Evolutionary conservation across 1,140 invertebrate genomes (phyloP), one percentile per base, ranked within the genome.

Genomic region (Drosophila athabasca): DNA sequence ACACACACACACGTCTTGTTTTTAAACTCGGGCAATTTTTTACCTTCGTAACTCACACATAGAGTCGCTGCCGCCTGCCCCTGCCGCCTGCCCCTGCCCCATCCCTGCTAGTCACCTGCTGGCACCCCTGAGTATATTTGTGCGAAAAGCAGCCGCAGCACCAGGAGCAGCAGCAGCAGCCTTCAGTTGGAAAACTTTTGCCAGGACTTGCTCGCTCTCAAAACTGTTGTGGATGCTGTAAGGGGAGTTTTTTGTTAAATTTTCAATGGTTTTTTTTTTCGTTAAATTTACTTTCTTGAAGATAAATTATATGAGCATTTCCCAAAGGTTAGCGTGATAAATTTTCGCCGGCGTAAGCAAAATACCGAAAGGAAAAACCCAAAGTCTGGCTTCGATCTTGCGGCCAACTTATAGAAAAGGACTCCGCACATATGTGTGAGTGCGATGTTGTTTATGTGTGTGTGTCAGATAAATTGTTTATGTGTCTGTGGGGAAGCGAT

Each of bases 271-370:
- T 62, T 60, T 73, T 29, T 75, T 62, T 49, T 50, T n/a, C 62
- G 66, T 75, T 70, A 82, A 87, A 87, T 87, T 83, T 88, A 87
- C 83, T 88, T 88, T 59, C 72, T 66, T 77, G 79, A 83, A 88
- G 79, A 88, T 88, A 88, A 88, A 88, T 88, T 88, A 88, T 88
- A 88, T 77, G 79, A 88, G 83, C 84, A 83, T 88, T 88, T 88
- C 83, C 83, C 83, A 88, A 88, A 88, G 83, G 83, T 88, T 88
- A 88, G 77, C 79, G 83, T 88, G 83, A 88, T 88, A 88, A 88
- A 88, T 88, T 88, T 88, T 57, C 76, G 84, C 54, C 79, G 73
- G 58, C 83, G 83, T 88, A 88, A 88, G 83, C 83, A 88, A 88
- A 88, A 88, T 88, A 87, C 76, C 59, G 55, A 76, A 77, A 57